Evolutionary conservation across 2,113 vertebrate species (phyloP).

Genomic region (Podiceps cristatus): DNA sequence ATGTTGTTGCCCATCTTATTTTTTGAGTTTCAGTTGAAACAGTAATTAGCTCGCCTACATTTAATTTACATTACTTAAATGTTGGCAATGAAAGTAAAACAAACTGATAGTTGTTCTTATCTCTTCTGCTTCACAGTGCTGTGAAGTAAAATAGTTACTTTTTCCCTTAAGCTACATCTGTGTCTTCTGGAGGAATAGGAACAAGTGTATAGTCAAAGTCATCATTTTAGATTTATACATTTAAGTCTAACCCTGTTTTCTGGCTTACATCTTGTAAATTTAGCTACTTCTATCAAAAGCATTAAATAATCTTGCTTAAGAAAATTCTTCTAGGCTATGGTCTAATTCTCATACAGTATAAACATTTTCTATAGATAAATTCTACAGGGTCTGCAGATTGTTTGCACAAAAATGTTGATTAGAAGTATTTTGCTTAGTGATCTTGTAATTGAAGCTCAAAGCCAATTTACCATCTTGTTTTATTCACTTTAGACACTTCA

Average conservation of each 20-base stretch:
- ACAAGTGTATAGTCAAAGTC: background rate
- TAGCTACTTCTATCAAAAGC: background rate
- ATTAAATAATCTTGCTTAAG: background rate
- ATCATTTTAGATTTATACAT: background rate
- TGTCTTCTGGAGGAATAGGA: background rate
- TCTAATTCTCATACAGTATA: background rate
- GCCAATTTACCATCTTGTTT: conserved; percentile 6
- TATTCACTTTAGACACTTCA: conserved; percentile 86
- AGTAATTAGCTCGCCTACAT: background rate
- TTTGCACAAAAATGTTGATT: background rate
- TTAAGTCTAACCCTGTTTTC: background rate
- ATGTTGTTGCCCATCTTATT: background rate
- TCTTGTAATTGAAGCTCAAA: background rate
- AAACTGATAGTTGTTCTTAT: background rate
- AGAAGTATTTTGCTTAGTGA: background rate
- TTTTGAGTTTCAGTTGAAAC: background rate
- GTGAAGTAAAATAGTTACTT: background rate
- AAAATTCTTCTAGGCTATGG: background rate
- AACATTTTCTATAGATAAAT: background rate
- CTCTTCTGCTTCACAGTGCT: background rate
- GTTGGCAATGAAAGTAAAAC: background rate
- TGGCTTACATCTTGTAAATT: background rate
- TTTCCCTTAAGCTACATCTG: background rate
- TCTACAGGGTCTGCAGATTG: background rate
- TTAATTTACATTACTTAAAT: background rate